These are phyloP conservation scores for Polietes domitor DNA, from an alignment of 2,888 invertebrate genomes.

Conservation along the genomic window DNA sequence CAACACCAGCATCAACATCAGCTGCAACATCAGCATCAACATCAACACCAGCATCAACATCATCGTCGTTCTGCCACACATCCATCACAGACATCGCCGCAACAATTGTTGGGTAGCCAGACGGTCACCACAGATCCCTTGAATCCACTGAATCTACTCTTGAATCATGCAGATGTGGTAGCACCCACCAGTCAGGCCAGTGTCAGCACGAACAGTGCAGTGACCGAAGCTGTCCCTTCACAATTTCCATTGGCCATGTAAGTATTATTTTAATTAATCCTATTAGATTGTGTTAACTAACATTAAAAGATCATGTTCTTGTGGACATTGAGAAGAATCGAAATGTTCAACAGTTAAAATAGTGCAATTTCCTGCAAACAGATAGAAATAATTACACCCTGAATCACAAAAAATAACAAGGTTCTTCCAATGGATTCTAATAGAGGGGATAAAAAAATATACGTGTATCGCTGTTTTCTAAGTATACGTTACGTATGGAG, in stretches of 20 bases:
- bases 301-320: no score
- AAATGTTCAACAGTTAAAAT: no score
- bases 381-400: no score
- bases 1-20: slow-evolving; percentile 74
- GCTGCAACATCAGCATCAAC: slow-evolving; percentile 81
- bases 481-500: no score
- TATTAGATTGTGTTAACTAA: no score
- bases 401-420: no score
- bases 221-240: slow-evolving; percentile 64
- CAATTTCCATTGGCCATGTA: slow-evolving; percentile 71
- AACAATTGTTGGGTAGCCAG: slow-evolving; percentile 60
- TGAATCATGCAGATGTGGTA: slow-evolving; percentile 74
- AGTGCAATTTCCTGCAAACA: no score
- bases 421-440: no score
- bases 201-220: slow-evolving; percentile 61
- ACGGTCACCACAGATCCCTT: slow-evolving; percentile 71
- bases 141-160: slow-evolving; percentile 74
- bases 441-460: no score
- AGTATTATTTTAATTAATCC: slow-evolving; percentile 46
- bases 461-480: no score
- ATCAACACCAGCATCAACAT: slow-evolving; percentile 81
- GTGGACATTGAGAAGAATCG: no score
- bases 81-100: slow-evolving; percentile 79
- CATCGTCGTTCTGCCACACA: slow-evolving; percentile 80
- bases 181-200: slow-evolving; percentile 68